Base-by-base conservation (phyloP, 1,140 invertebrate species). In the Sweltsa coloradensis region DNA sequence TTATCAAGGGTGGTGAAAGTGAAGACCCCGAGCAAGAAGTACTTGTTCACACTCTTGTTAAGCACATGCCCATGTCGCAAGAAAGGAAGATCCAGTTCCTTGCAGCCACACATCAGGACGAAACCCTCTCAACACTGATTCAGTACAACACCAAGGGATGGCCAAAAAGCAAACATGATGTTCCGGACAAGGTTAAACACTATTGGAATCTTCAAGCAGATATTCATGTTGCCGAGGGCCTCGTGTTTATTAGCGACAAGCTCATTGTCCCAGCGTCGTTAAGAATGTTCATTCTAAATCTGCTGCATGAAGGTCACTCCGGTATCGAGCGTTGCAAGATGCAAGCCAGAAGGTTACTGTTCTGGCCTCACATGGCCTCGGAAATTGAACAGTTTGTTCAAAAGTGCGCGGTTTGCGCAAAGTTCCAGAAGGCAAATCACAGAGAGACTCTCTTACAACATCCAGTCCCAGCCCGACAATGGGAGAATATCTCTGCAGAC, bases 361-460 rank as follows among this genome's bases (percentile, higher is more conserved):
- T 19, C 36, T 42, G 41, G 41, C 16, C 41, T 22, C 9, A n/a
- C 19, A 42, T 42, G 41, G 22, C 18, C 22, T 21, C 41, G 25
- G 41, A 42, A 3, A 42, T 42, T 42, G 22, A 24, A 23, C 14
- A 42, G 4, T 21, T 24, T 42, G 22, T 42, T 5, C n/a, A 7
- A 4, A 21, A n/a, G n/a, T 42, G 4, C 25, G 14, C 7, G 16
- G 3, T 42, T 21, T 42, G 41, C 25, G 16, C 19, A n/a, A 42
- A 42, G 45, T 47, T 45, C 18, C 37, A 44, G 16, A 23, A 23
- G 13, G 16, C 7, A 11, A 48, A 41, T 14, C 2, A 11, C 21
- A 48, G 29, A 18, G 47, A 48, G 22, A 37, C 47, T n/a, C 19
- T 48, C 13, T 13, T 19, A 25, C 14, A 16, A 13, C 41, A 46